Base-by-base conservation (phyloP, 2,797 vertebrate species). In the Catamblyrhynchus diadema region DNA sequence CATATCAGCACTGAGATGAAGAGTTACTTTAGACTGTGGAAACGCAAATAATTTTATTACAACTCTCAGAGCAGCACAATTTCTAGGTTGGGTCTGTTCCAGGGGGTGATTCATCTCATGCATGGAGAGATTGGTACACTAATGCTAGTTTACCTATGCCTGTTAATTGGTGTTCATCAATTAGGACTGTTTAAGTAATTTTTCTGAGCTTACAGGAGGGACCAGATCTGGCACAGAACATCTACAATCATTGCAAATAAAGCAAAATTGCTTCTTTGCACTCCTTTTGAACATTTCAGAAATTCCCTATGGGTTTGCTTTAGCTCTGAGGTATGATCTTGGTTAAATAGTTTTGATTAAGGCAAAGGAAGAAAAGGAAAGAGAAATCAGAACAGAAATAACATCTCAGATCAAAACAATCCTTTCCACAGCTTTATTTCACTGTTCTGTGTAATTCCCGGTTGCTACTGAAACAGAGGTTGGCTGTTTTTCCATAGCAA, bases 291-390 rank as follows among this genome's bases (percentile, higher is more conserved):
- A 61, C 83, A 74, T 80, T 82, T 85, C 74, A 89, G 61, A 73
- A 78, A 95, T 61, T 74, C 37, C 53, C 81, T 50, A 25, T 44
- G 32, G 51, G 21, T 14, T 82, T 71, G 22, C 53, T 66, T 77
- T 64, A 91, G 50, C 72, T 93, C 71, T 77, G 57, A 91, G 67
- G 21, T 59, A 51, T 54, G 65, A 90, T 81, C 90, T 81, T 9
- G 1, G 65, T 73, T 90, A 90, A 88, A 95, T 37, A 59, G 62
- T 39, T 94, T 87, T 74, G 60, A 87, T 80, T 82, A 95, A 89
- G 67, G 48, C 57, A 91, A 85, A 84, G 41, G 47, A 75, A 20
- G 37, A 86, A 67, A 59, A 91, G 27, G 47, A 90, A 90, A 81
- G 41, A 14, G 14, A 37, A 87, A 87, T 77, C 53, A 71, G 67